Evolutionary conservation across 2,113 vertebrate genomes (phyloP).

Genomic region (Eudyptes chrysolophus): DNA sequence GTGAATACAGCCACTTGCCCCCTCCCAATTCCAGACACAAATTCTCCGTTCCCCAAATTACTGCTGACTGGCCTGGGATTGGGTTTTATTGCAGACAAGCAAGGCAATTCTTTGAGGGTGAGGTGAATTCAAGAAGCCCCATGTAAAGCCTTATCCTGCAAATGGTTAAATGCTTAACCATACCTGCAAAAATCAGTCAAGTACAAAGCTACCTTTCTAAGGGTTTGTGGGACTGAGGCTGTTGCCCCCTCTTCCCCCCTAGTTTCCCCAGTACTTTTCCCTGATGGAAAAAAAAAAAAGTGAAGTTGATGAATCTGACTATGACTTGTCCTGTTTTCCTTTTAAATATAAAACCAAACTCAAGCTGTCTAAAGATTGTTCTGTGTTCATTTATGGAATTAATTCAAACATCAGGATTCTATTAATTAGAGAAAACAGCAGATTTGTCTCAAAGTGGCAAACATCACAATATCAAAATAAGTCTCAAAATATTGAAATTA

Average conservation of each 20-base stretch:
- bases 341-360: not conserved
- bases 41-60: not conserved
- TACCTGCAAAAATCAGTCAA: not conserved
- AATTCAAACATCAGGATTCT: not conserved
- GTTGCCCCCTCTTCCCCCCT: not conserved
- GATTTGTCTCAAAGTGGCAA: not conserved
- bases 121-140: not conserved
- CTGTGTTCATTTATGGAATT: not conserved
- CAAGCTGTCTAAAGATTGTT: not conserved
- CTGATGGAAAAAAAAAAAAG: rapidly evolving
- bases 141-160: not conserved
- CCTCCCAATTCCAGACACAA: not conserved
- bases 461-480: not conserved
- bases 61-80: not conserved
- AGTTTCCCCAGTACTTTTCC: not conserved
- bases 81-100: constrained; percentile 32
- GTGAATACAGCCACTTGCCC: not conserved
- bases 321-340: not conserved
- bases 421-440: not conserved
- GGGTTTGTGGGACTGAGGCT: not conserved
- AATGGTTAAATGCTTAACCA: not conserved
- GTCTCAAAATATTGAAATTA: not conserved
- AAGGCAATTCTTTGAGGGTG: not conserved
- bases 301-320: not conserved
- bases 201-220: not conserved